Evolutionary conservation across 2,113 vertebrate genomes (phyloP), one percentile per base, ranked within the genome.

Genomic region (Cyprinus carpio): DNA sequence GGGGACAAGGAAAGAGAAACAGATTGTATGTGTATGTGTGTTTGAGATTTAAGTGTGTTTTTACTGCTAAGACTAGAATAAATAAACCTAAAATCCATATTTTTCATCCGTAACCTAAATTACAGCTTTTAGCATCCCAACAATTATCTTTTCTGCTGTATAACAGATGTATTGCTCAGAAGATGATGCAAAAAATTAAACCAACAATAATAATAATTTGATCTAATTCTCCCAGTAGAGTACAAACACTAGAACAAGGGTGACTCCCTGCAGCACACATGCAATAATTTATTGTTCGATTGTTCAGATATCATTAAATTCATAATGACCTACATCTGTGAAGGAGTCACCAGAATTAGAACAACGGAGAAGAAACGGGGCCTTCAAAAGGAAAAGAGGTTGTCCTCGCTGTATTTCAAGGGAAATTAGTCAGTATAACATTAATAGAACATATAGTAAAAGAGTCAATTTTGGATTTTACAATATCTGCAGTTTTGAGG

Each of bases 301-400:
- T 86, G 71, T 76, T 76, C 76, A 58, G 29, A 65, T 82, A 64
- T 82, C 79, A 40, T 31, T 25, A 37, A 80, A 84, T 31, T 29
- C 40, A 75, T 83, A 83, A 51, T 83, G 84, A 62, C 74, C 83
- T 83, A 75, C 75, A 84, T 80, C 60, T 75, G 77, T 78, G 6
- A 85, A 60, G 37, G 72, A 80, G 58, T 79, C 87, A 80, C 58
- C 23, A 74, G 18, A 64, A 75, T 18, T 46, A 23, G 4, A 13
- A 78, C 37, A 51, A 25, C 6, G 27, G 81, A 77, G n/a, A 58
- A 62, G 40, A 72, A 40, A 78, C 25, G 51, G 67, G 29, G 23
- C 76, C 43, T 46, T 20, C 23, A 49, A 60, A 54, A 64, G 51
- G 74, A 79, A 51, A 65, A 72, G 46, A 37, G 65, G 20, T n/a